A percentile compares a stretch with the other conserved stretches of the same genome.
Conservation (phyloP, 2,888 invertebrate species). For the Galerucella nymphaeae region DNA sequence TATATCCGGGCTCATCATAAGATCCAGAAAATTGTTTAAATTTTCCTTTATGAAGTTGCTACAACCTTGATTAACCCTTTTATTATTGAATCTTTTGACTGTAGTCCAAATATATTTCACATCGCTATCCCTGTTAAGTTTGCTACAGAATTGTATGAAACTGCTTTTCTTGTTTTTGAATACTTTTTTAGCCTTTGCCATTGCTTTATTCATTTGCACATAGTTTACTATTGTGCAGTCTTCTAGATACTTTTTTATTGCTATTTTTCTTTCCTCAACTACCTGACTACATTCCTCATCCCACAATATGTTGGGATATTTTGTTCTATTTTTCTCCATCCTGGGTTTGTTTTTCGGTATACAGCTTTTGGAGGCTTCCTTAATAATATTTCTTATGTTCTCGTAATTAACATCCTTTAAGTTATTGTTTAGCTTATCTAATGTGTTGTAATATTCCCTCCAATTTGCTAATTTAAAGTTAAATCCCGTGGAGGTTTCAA, state of each 20-base stretch:
- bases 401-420: not conserved
- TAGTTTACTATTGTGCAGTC: conserved; percentile 4
- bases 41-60: not conserved
- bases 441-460: not conserved
- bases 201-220: not conserved
- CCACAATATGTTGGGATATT: conserved; percentile 14
- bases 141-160: conserved; percentile 6
- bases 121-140: not conserved
- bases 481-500: not conserved
- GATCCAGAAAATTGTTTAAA: not conserved
- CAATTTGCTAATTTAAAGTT: not conserved
- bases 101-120: conserved; percentile 3
- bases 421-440: not conserved
- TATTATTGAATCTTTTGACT: conserved; percentile 10
- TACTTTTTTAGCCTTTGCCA: not conserved
- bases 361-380: not conserved
- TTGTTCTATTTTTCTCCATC: not conserved
- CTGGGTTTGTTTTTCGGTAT: not conserved
- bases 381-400: not conserved
- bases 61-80: no score
- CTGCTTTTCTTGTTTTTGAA: not conserved
- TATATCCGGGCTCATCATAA: not conserved
- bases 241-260: not conserved
- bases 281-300: not conserved
- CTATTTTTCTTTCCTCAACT: conserved; percentile 8